Conservation (phyloP, 2,888 invertebrate species). For the Melinaea menophilus region DNA sequence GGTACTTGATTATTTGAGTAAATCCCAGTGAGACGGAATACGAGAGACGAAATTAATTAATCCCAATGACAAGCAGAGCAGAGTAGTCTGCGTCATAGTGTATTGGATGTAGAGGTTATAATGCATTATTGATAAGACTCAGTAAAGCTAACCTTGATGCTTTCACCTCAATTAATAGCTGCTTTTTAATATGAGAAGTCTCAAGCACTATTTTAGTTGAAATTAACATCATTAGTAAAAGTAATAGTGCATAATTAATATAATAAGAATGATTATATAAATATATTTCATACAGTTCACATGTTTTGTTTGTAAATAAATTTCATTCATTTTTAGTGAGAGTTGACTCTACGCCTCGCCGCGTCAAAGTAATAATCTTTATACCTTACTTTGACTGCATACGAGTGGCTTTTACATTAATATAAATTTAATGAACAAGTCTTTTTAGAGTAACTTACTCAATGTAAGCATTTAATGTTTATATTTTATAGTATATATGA, state of each 20-base stretch:
- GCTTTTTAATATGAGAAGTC: not conserved
- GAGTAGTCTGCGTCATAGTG: not conserved
- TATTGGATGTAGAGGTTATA: not conserved
- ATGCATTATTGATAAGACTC: not conserved
- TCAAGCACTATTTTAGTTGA: not conserved
- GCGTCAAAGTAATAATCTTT: conserved; percentile 19
- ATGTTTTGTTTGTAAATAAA: too few species aligned
- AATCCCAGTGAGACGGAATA: conserved; percentile 4
- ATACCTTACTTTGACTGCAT: conserved; percentile 13
- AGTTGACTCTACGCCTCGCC: conserved; percentile 9
- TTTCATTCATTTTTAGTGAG: conserved; percentile 10
- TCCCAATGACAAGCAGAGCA: not conserved
- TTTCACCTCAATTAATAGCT: conserved; percentile 1
- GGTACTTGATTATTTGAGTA: not conserved
- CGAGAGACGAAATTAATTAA: conserved; percentile 5
- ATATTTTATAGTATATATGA: not conserved
- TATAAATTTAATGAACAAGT: not conserved
- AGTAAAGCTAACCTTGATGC: not conserved
- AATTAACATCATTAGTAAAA: too few species aligned
- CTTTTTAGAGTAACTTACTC: not conserved
- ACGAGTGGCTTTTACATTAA: conserved; percentile 3
- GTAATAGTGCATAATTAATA: too few species aligned
- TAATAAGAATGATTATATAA: too few species aligned
- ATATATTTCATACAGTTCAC: too few species aligned
- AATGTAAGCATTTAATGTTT: not conserved